Conservation (phyloP, 92 coral and sea anemone species). For the Meandrina meandrites region DNA sequence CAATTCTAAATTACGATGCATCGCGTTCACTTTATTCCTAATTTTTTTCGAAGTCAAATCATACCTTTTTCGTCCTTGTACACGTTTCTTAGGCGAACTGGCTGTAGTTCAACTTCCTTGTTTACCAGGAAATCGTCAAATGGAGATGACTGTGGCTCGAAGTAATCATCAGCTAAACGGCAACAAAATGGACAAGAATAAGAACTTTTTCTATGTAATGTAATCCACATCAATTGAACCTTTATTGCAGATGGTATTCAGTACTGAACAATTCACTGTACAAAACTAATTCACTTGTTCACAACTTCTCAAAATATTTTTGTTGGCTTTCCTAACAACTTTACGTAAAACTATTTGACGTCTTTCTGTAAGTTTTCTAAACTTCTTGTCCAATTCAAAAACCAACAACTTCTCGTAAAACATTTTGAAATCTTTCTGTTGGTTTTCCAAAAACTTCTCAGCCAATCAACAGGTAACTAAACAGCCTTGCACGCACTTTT, state of each 20-base stretch:
- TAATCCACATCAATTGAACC: neutral
- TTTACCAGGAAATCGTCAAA: neutral
- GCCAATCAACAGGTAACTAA: neutral
- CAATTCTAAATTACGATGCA: neutral
- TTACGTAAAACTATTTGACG: no score
- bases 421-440: neutral
- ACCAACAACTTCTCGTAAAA: neutral
- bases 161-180: constrained; percentile 7
- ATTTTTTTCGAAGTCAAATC: neutral
- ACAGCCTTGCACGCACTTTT: neutral
- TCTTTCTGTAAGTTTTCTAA: no score
- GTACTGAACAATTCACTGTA: no score
- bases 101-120: neutral
- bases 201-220: neutral
- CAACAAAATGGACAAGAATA: neutral
- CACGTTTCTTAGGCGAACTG: neutral
- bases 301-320: neutral
- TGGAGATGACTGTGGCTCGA: neutral
- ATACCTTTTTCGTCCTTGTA: neutral
- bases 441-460: neutral
- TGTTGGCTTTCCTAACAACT: neutral
- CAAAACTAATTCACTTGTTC: neutral
- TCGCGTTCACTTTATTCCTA: neutral
- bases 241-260: no score
- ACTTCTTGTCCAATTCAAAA: neutral